Evolutionary conservation across 2,888 invertebrate genomes (phyloP), one percentile per base, ranked within the genome.

Genomic region (Flexamia atlantica): DNA sequence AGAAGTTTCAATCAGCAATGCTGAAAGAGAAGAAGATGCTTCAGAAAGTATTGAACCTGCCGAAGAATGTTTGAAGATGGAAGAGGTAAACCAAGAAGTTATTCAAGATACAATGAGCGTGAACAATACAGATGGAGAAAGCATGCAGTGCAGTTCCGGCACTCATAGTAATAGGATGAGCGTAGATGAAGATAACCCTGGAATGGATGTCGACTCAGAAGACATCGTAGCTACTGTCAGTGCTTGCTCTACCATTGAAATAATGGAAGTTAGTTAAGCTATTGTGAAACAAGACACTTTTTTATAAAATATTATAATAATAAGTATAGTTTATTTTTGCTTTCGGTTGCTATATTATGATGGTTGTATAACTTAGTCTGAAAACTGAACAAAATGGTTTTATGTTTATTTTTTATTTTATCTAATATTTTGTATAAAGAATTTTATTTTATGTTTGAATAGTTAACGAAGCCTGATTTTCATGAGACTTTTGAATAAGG

Each of bases 151-250:
- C 20, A 70, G 9, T 40, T 70, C 70, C 10, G 70, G 17, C 1
- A 70, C 70, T 70, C 70, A 2, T 40, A 70, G 70, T n/a, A 70
- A 70, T 28, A 36, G 36, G 40, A 70, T 70, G 70, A 70, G 70
- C 40, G 70, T 70, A 28, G 70, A 70, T 40, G 70, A 70, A 40
- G 70, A 70, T 9, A 36, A 40, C 28, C 12, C 12, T 70, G 14
- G 32, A 3, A 70, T 70, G 70, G 70, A 70, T 9, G 36, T 70
- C 40, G 70, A 70, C 17, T 17, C 10, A 23, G 20, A 23, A 23
- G 53, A 23, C 3, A 23, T 23, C 0, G 20, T 23, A 2, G 53
- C 20, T 23, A 10, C 7, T 53, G 53, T 23, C 2, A 46, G 17
- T 46, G 12, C 3, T 53, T 10, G 20, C 23, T 23, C 20, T 23